Evolutionary conservation across 1,140 invertebrate species (phyloP).

Genomic region (Dreissena polymorpha): DNA sequence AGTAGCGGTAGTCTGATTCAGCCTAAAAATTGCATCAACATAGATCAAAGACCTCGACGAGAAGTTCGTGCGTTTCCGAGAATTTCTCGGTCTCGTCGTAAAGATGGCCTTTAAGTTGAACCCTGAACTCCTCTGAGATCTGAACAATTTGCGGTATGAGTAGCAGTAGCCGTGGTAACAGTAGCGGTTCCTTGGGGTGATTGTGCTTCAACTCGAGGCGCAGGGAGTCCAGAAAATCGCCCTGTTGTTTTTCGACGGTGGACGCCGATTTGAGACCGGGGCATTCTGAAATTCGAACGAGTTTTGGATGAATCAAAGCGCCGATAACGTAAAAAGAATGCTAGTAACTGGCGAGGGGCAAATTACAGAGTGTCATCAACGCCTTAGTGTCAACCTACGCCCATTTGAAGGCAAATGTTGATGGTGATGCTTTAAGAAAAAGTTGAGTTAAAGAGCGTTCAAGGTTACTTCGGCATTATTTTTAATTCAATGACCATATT

Average conservation of each 20-base stretch:
- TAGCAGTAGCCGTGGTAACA: constrained; percentile 66
- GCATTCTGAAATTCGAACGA: constrained; percentile 33
- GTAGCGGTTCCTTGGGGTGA: constrained; percentile 67
- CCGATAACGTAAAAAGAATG: too few relatives aligned
- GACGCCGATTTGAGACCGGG: constrained; percentile 1
- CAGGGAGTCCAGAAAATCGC: constrained; percentile 59
- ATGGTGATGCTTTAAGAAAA: too few relatives aligned
- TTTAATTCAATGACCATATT: too few relatives aligned
- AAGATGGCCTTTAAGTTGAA: constrained; percentile 55
- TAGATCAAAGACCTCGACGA: constrained; percentile 69
- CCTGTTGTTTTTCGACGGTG: constrained; percentile 24
- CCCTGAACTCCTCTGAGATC: constrained; percentile 66
- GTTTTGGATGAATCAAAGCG: not conserved
- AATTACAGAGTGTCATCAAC: too few relatives aligned
- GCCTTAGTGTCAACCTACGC: too few relatives aligned
- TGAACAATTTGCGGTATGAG: constrained; percentile 65
- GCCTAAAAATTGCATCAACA: constrained; percentile 7
- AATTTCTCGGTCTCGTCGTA: constrained; percentile 59
- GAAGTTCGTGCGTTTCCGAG: constrained; percentile 61
- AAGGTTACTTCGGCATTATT: too few relatives aligned
- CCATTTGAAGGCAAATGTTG: too few relatives aligned
- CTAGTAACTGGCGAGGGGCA: too few relatives aligned
- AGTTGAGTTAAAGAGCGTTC: too few relatives aligned
- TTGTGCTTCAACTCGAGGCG: constrained; percentile 70
- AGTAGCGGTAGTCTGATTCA: too few relatives aligned